A percentile compares a stretch with the other conserved stretches of the same genome.
Conservation (phyloP, 1,140 invertebrate genomes). For the Himalopsyche phryganea region DNA sequence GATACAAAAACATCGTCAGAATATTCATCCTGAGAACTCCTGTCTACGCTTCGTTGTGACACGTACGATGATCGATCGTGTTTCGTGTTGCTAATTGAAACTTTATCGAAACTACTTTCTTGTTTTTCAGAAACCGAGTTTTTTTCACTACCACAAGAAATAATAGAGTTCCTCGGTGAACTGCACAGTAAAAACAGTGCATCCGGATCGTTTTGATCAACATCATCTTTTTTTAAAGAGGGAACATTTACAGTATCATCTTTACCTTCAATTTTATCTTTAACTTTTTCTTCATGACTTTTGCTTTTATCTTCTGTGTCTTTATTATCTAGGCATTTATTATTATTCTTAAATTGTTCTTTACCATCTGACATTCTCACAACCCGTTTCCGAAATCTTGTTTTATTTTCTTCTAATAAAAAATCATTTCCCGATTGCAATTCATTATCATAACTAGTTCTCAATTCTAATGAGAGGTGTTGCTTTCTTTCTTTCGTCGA, state of each 20-base stretch:
- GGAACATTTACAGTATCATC: neutral
- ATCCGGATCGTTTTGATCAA: conserved; percentile 4
- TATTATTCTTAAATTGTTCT: neutral
- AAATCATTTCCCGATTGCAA: neutral
- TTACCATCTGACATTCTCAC: neutral
- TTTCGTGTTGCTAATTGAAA: neutral
- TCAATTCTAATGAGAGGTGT: conserved; percentile 39
- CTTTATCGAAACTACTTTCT: neutral
- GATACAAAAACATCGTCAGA: conserved; percentile 16
- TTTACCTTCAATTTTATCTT: neutral
- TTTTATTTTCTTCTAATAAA: neutral
- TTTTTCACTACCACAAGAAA: neutral
- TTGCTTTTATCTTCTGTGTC: neutral
- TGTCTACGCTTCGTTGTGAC: neutral
- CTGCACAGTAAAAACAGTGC: conserved; percentile 27
- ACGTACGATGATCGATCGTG: neutral
- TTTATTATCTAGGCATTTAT: neutral
- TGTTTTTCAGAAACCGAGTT: neutral
- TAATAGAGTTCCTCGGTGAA: conserved; percentile 29
- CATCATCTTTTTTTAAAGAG: neutral
- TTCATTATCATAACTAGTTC: conserved; percentile 36
- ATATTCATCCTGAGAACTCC: conserved; percentile 5
- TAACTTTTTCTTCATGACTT: neutral
- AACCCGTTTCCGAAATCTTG: neutral
- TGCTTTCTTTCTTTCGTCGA: conserved; percentile 35